Conservation (phyloP, 2,113 vertebrate genomes). For the Embiotoca jacksoni region DNA sequence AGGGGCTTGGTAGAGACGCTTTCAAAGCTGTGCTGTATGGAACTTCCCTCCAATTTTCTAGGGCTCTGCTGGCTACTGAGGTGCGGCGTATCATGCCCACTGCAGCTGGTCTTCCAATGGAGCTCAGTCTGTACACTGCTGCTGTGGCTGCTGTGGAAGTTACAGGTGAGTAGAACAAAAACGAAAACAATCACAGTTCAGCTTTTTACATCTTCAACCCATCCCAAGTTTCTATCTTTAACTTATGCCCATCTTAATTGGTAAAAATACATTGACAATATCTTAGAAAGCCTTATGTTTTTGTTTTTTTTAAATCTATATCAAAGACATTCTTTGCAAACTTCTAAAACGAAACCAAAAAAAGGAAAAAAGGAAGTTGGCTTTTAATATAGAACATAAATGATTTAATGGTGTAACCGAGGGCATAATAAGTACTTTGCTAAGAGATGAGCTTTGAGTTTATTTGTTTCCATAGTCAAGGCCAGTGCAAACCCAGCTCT, state of each 20-base stretch:
- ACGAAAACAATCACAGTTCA: neutral
- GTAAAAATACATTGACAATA: no score
- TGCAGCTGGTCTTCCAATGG: conserved; percentile 84
- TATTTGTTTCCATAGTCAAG: conserved; percentile 60
- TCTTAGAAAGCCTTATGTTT: no score
- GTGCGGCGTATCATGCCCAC: conserved; percentile 83
- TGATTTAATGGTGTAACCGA: neutral
- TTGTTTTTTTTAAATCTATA: no score
- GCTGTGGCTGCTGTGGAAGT: conserved; percentile 74
- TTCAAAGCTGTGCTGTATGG: conserved; percentile 70
- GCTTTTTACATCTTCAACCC: neutral
- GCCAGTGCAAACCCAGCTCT: conserved; percentile 67
- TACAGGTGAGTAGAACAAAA: conserved; percentile 64
- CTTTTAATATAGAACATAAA: neutral
- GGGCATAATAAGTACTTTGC: neutral
- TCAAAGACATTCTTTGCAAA: no score
- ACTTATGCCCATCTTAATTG: no score
- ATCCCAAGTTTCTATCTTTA: no score
- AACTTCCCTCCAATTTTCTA: conserved; percentile 60
- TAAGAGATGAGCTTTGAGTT: neutral
- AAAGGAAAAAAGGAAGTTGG: neutral
- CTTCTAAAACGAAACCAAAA: no score
- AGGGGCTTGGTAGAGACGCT: conserved; percentile 28
- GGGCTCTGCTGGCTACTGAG: conserved; percentile 81
- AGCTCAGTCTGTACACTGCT: conserved; percentile 78